Evolutionary conservation across 2,888 invertebrate species (phyloP).

Genomic region (Lithosia quadra): DNA sequence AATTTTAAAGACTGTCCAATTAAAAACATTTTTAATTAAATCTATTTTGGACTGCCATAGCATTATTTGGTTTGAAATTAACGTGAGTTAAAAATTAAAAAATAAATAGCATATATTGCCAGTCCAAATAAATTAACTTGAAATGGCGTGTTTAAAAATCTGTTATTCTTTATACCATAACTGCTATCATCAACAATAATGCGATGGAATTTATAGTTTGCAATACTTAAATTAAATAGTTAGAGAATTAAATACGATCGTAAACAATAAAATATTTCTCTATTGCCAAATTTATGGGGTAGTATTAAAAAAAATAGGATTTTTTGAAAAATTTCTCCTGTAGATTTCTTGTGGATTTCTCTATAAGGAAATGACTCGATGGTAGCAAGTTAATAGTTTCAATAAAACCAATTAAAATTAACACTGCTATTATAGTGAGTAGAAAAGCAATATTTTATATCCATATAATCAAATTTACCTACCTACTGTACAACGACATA

Average conservation of each 20-base stretch:
- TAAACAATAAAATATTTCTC: conserved; percentile 77
- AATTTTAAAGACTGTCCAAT: conserved; percentile 38
- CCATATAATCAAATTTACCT: conserved; percentile 69
- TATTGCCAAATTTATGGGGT: conserved; percentile 82
- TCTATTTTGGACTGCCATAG: conserved; percentile 29
- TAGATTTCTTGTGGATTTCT: conserved; percentile 77
- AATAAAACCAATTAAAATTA: conserved; percentile 66
- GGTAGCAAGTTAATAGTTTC: conserved; percentile 71
- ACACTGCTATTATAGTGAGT: conserved; percentile 78
- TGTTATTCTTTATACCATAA: conserved; percentile 27
- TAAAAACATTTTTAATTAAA: conserved; percentile 4
- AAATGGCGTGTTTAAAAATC: conserved; percentile 44
- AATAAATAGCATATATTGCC: conserved; percentile 44
- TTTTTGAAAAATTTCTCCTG: conserved; percentile 78
- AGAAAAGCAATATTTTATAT: conserved; percentile 80
- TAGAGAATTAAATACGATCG: conserved; percentile 69
- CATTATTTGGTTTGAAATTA: conserved; percentile 26
- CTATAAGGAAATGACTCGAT: conserved; percentile 62
- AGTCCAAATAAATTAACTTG: conserved; percentile 45
- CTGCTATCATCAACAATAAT: conserved; percentile 69
- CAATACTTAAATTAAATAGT: conserved; percentile 69
- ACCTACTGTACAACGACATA: conserved; percentile 79
- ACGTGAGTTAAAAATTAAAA: conserved; percentile 27
- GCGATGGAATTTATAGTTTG: conserved; percentile 82
- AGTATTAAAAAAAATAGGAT: conserved; percentile 75